Conservation (phyloP, 2,888 invertebrate genomes). For the Lamellibrachia satsuma region DNA sequence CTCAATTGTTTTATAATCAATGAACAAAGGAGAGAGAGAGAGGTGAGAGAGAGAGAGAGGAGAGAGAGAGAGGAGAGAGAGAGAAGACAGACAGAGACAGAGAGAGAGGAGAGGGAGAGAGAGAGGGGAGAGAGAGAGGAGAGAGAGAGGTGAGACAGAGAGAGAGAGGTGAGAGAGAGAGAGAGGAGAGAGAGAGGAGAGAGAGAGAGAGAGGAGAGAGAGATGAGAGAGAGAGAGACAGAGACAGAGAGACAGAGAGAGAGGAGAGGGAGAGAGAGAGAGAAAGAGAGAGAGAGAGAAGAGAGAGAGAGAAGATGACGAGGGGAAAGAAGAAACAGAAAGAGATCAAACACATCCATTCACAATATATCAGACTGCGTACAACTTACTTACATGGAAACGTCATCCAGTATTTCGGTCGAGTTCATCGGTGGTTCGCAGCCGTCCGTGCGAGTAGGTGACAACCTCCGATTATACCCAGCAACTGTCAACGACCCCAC, state of each 20-base stretch:
- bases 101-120: neutral
- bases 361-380: no score
- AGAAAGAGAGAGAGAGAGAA: neutral
- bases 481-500: no score
- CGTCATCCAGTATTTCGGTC: no score
- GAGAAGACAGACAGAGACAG: no score
- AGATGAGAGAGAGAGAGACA: neutral
- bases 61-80: neutral
- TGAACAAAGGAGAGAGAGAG: neutral
- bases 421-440: no score
- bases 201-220: neutral
- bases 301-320: slow-evolving; percentile 13
- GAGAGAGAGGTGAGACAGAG: neutral
- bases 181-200: no score
- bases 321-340: slow-evolving; percentile 17
- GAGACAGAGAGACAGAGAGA: neutral
- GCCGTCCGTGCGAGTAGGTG: no score
- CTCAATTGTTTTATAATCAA: neutral
- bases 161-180: neutral
- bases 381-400: no score
- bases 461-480: no score
- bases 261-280: neutral
- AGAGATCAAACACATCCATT: neutral
- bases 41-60: neutral
- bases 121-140: no score